Conservation (phyloP, 2,888 invertebrate species). For the Hypercompe scribonia region DNA sequence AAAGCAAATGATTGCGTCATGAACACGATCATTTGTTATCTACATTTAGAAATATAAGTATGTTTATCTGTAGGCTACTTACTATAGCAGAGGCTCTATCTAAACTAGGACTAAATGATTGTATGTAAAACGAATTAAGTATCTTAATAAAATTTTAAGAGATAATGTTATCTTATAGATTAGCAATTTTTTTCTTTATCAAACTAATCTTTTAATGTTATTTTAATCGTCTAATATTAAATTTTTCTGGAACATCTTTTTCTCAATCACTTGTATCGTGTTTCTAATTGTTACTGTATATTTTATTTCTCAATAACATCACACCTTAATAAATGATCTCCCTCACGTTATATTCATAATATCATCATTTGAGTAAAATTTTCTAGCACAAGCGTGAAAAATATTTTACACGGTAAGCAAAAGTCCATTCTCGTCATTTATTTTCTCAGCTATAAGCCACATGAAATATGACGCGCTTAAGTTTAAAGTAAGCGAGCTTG, state of each 20-base stretch:
- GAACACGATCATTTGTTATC: too few relatives aligned
- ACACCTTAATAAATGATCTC: neutral
- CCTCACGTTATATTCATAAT: neutral
- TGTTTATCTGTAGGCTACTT: too few relatives aligned
- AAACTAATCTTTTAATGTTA: too few relatives aligned
- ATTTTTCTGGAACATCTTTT: neutral
- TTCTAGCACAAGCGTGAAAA: conserved; percentile 2
- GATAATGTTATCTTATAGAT: too few relatives aligned
- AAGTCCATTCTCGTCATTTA: conserved; percentile 14
- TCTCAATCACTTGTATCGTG: neutral
- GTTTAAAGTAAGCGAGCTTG: conserved; percentile 8
- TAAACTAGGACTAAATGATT: too few relatives aligned
- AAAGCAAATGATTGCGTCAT: too few relatives aligned
- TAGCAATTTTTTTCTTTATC: too few relatives aligned
- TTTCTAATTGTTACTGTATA: neutral
- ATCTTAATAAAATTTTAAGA: too few relatives aligned
- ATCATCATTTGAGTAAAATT: conserved; percentile 1
- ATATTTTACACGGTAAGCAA: conserved; percentile 4
- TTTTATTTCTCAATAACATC: neutral
- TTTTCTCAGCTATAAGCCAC: conserved; percentile 9
- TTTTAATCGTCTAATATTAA: neutral
- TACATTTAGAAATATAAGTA: too few relatives aligned
- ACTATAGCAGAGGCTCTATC: too few relatives aligned
- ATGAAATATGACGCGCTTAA: conserved; percentile 17
- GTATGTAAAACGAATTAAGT: too few relatives aligned